Conservation (phyloP, 2,113 vertebrate genomes). For the Mesitornis unicolor region DNA sequence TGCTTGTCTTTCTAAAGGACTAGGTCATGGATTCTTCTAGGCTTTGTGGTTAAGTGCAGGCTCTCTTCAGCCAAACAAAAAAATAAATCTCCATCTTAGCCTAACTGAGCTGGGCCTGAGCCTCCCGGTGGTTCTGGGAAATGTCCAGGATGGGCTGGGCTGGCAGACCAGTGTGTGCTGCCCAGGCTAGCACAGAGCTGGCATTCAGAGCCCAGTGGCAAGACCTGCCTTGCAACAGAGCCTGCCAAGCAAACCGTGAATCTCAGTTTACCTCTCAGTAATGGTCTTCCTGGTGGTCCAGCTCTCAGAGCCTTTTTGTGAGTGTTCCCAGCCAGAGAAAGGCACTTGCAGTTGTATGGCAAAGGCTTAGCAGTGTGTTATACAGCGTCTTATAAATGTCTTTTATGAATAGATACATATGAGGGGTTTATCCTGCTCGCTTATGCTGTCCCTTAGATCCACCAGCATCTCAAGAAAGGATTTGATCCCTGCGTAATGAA, state of each 20-base stretch:
- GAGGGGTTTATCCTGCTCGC: not conserved
- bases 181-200: not conserved
- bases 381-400: not conserved
- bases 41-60: not conserved
- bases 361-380: not conserved
- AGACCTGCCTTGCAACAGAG: rapidly evolving
- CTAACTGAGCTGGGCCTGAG: not conserved
- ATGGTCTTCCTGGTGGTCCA: not conserved
- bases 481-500: not conserved
- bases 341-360: not conserved
- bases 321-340: not conserved
- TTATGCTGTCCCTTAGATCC: not conserved
- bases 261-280: not conserved
- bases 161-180: not conserved
- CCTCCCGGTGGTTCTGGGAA: not conserved
- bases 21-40: not conserved
- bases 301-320: not conserved
- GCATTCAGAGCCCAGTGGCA: not conserved
- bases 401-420: rapidly evolving
- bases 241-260: not conserved
- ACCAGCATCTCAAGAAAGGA: not conserved
- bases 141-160: not conserved
- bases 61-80: not conserved
- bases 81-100: not conserved
- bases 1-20: not conserved